Evolutionary conservation across 2,113 vertebrate genomes (phyloP).

Genomic region (Erythrocercus mccallii): DNA sequence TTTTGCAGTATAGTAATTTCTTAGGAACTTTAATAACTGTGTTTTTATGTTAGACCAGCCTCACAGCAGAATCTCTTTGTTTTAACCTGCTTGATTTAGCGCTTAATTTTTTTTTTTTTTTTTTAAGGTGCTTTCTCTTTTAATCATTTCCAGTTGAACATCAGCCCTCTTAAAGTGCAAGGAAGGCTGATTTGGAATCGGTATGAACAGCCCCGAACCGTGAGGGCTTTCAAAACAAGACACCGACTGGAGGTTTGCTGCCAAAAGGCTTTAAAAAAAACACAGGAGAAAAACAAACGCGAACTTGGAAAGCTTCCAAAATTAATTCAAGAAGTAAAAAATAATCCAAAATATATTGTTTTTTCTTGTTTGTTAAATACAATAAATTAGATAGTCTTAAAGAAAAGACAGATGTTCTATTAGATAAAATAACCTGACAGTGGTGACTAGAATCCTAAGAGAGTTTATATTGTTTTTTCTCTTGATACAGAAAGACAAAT

Average conservation of each 20-base stretch:
- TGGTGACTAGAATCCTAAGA: neutral
- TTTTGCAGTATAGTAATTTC: constrained; percentile 58
- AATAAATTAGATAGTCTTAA: neutral
- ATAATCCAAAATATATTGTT: neutral
- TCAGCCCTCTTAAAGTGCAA: neutral
- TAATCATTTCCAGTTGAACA: neutral
- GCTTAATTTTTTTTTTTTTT: neutral
- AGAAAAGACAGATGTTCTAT: neutral
- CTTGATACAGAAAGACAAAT: neutral
- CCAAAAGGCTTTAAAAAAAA: constrained; percentile 41
- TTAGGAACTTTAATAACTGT: constrained; percentile 42
- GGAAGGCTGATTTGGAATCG: neutral
- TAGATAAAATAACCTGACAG: neutral
- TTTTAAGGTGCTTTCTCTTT: neutral
- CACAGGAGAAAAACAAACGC: neutral
- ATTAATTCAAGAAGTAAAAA: constrained; percentile 39
- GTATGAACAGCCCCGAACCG: neutral
- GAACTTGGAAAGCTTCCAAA: constrained; percentile 47
- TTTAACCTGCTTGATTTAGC: neutral
- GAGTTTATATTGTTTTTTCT: neutral
- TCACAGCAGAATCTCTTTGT: neutral
- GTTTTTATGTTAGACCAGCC: constrained; percentile 18
- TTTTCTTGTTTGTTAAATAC: neutral
- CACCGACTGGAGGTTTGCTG: neutral
- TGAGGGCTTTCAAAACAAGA: constrained; percentile 28